Evolutionary conservation across 1,140 invertebrate species (phyloP), one percentile per base, ranked within the genome.

Genomic region (Amphibalanus amphitrite): DNA sequence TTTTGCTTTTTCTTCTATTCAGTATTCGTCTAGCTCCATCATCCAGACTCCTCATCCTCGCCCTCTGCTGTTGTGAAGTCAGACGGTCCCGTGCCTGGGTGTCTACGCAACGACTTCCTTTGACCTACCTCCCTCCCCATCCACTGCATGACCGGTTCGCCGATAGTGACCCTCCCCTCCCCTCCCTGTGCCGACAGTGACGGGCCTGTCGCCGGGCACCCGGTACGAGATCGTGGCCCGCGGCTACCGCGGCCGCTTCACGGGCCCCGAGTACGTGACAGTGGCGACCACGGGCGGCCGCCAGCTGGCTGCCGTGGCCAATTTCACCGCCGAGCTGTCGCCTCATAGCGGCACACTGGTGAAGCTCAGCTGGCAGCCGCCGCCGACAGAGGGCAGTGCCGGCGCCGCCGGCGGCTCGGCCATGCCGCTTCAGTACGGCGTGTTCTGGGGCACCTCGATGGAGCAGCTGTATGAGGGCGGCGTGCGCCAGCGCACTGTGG

Each of bases 391-490:
- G 1, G 47, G 47, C 47, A 23, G 47, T n/a, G n/a, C n/a, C 47
- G 23, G 13, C 47, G 17, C 1, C 47, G 47, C 1, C 47, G 47
- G 33, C 33, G 33, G 15, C 33, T 38, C 33, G 4, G 4, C 4
- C 4, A 4, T 38, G 33, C 33, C 47, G 47, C 47, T 59, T 8
- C 13, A 59, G 47, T 59, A 59, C 47, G 47, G 6, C 47, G 47
- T 59, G 47, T 59, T 59, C 47, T 59, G 47, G 47, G 47, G 47
- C 47, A 83, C 76, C 20, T 84, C 88, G 69, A 84, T 86, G 75
- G 84, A 90, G 1, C 82, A 80, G 65, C 85, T 87, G 0, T 86
- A 80, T 74, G 86, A 85, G 67, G 86, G 85, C 69, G 79, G 81
- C 0, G 84, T 85, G 65, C 76, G 81, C 0, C 89, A 89, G 17